These are phyloP conservation scores for Cyanocitta stelleri DNA, from an alignment of 2,113 vertebrate genomes.

Conservation along the genomic window DNA sequence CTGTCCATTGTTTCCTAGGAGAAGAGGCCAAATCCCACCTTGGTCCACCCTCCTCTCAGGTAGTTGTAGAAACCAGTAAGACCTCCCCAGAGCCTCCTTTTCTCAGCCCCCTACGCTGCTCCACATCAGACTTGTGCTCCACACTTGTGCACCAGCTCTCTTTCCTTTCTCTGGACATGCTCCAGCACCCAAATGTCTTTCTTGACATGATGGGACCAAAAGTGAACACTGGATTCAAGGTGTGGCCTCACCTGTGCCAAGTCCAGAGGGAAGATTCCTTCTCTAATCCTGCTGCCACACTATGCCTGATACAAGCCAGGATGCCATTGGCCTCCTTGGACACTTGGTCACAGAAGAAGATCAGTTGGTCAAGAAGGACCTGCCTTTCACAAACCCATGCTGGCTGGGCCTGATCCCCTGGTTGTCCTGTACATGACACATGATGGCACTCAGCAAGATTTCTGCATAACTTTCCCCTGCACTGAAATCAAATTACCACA, in stretches of 20 bases:
- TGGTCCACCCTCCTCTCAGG: background rate
- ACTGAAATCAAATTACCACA: background rate
- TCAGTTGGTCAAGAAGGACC: background rate
- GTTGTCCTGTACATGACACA: accelerated
- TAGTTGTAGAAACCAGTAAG: accelerated
- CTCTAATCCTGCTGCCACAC: background rate
- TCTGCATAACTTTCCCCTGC: background rate
- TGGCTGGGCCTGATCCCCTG: background rate
- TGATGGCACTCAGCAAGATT: accelerated
- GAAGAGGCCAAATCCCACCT: background rate
- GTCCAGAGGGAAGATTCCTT: background rate
- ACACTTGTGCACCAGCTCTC: too few relatives aligned
- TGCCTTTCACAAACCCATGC: background rate
- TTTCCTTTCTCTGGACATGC: background rate
- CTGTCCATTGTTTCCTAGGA: background rate
- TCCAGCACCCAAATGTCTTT: background rate
- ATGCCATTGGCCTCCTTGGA: background rate
- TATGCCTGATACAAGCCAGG: background rate
- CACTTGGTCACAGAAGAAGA: background rate
- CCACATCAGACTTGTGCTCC: background rate
- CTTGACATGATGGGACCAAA: background rate
- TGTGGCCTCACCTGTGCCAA: accelerated
- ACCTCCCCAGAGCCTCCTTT: background rate
- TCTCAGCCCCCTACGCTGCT: background rate
- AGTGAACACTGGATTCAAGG: background rate